phyloP scores from a whole-genome alignment of 2,797 vertebrate species.

The Chelon auratus region DNA sequence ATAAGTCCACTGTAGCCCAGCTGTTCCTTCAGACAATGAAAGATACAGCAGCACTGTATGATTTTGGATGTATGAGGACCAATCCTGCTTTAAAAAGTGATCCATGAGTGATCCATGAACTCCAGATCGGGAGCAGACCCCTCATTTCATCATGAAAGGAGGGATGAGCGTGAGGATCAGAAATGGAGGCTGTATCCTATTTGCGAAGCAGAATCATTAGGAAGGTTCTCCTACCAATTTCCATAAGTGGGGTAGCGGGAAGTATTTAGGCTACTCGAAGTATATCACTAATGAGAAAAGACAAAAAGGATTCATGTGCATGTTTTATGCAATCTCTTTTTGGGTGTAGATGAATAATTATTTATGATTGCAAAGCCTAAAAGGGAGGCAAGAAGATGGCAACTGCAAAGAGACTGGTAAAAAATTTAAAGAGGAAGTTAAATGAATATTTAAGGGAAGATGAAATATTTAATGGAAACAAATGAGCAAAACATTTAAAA shows the following conservation, averaged over 20 bases:
- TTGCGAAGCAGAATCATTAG: conserved; percentile 80
- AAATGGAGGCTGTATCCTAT: conserved; percentile 74
- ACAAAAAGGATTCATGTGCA: conserved; percentile 87
- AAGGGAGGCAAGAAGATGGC: conserved; percentile 81
- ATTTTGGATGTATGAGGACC: conserved; percentile 1
- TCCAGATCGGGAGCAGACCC: conserved; percentile 46
- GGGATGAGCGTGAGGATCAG: conserved; percentile 62
- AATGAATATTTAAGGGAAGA: conserved; percentile 88
- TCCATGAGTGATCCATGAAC: conserved; percentile 37
- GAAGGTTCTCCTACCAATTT: conserved; percentile 81
- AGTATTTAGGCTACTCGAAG: conserved; percentile 86
- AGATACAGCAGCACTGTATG: conserved; percentile 37
- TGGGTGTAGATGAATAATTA: conserved; percentile 86
- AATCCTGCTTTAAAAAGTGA: conserved; percentile 50
- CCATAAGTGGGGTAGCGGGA: conserved; percentile 84
- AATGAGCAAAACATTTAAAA: conserved; percentile 89
- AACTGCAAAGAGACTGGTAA: conserved; percentile 83
- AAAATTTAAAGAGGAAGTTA: conserved; percentile 86
- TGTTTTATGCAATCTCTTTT: conserved; percentile 88
- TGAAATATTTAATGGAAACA: conserved; percentile 89
- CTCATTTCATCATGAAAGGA: conserved; percentile 69
- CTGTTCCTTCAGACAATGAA: conserved; percentile 36
- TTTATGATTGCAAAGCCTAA: conserved; percentile 86
- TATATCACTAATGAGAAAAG: conserved; percentile 88
- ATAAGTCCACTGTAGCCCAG: neutral